Conservation (phyloP, 1,140 invertebrate genomes). For the Leptinotarsa texana region DNA sequence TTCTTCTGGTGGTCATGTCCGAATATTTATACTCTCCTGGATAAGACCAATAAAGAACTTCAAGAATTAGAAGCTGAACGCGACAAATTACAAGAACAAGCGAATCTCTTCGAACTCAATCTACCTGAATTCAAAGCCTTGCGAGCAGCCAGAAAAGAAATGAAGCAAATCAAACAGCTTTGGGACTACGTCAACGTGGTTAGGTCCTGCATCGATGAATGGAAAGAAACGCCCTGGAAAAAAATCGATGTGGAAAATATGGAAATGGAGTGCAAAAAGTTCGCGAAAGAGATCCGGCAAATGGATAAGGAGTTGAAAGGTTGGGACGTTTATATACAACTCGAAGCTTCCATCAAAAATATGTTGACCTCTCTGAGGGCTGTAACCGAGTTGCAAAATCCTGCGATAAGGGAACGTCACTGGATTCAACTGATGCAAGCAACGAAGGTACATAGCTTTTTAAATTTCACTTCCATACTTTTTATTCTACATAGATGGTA, state of each 20-base stretch:
- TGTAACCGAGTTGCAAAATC: conserved; percentile 91
- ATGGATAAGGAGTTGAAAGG: conserved; percentile 85
- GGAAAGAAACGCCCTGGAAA: conserved; percentile 91
- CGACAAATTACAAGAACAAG: conserved; percentile 70
- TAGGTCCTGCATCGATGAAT: conserved; percentile 79
- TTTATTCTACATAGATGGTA: no score
- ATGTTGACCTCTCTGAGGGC: conserved; percentile 85
- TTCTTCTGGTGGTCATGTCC: conserved; percentile 75
- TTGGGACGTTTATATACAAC: conserved; percentile 75
- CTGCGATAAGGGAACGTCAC: conserved; percentile 88
- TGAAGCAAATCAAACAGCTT: conserved; percentile 77
- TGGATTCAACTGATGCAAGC: conserved; percentile 92
- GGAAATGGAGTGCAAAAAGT: conserved; percentile 92
- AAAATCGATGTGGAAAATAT: conserved; percentile 92
- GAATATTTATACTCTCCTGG: conserved; percentile 75
- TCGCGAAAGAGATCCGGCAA: conserved; percentile 80
- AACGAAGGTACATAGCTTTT: conserved; percentile 68
- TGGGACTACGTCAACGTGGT: conserved; percentile 92
- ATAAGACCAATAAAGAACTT: conserved; percentile 73
- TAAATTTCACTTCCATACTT: no score
- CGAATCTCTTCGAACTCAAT: conserved; percentile 83
- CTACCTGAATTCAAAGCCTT: conserved; percentile 81
- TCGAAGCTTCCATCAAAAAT: conserved; percentile 80
- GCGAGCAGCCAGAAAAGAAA: conserved; percentile 73
- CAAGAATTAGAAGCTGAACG: conserved; percentile 72